phyloP scores from a whole-genome alignment of 2,888 invertebrate genomes.

The Sphaerophoria rueppellii region DNA sequence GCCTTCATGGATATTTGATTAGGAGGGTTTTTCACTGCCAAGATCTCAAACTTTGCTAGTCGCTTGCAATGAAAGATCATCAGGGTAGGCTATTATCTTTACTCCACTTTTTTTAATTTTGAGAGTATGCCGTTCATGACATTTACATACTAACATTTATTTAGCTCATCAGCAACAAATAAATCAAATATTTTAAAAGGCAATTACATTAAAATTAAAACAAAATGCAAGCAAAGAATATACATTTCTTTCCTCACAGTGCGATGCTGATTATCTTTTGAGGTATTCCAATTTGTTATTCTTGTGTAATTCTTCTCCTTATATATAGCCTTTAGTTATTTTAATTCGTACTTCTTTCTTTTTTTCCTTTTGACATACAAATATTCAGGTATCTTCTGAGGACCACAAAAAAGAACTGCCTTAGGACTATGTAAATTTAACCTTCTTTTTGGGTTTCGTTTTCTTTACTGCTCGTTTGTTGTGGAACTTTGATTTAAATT shows the following conservation, averaged over 20 bases:
- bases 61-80: too few species aligned
- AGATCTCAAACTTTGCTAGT: too few species aligned
- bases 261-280: not conserved
- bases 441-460: conserved; percentile 7
- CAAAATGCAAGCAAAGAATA: not conserved
- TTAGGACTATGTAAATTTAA: conserved; percentile 10
- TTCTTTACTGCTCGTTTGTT: not conserved
- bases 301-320: not conserved
- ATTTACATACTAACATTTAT: too few species aligned
- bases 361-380: conserved; percentile 16
- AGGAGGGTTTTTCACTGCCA: too few species aligned
- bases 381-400: conserved; percentile 8
- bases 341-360: conserved; percentile 7
- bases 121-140: too few species aligned
- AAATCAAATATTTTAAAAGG: too few species aligned
- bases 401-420: not conserved
- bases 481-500: not conserved
- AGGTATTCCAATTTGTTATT: conserved; percentile 16
- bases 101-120: too few species aligned
- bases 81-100: too few species aligned
- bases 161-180: not conserved
- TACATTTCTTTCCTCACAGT: not conserved
- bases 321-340: conserved; percentile 15
- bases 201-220: too few species aligned
- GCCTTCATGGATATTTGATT: too few species aligned